Percentiles rank a stretch among this genome's conserved stretches.
These are phyloP conservation scores for Vanessa atalanta DNA, from an alignment of 1,140 invertebrate species.

Conservation along the genomic window DNA sequence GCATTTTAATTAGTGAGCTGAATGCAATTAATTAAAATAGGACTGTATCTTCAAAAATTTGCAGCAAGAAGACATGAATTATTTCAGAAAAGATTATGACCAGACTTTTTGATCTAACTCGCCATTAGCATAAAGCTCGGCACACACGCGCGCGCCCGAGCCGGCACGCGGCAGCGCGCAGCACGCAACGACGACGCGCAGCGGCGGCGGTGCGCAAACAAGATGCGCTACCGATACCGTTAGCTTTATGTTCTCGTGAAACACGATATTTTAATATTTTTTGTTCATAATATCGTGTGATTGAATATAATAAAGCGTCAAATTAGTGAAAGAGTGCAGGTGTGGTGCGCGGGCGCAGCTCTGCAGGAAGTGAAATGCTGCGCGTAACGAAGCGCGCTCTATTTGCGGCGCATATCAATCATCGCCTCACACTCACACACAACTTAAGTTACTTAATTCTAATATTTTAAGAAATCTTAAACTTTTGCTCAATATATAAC, in stretches of 20 bases:
- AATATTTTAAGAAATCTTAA: neutral
- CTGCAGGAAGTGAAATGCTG: slow-evolving; percentile 15
- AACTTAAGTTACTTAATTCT: neutral
- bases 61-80: too few species aligned
- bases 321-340: slow-evolving; percentile 36
- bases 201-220: neutral
- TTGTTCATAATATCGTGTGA: slow-evolving; percentile 33
- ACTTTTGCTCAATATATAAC: too few species aligned
- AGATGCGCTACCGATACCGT: slow-evolving; percentile 16
- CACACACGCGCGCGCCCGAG: too few species aligned
- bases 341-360: slow-evolving; percentile 23
- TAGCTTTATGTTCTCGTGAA: slow-evolving; percentile 21
- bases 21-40: too few species aligned
- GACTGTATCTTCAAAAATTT: too few species aligned
- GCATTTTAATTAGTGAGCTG: too few species aligned
- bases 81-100: neutral
- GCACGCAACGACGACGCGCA: neutral
- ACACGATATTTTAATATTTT: slow-evolving; percentile 41
- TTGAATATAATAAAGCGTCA: slow-evolving; percentile 45
- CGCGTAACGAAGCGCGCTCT: slow-evolving; percentile 21
- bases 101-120: neutral
- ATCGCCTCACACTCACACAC: neutral
- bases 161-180: too few species aligned
- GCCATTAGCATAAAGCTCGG: neutral
- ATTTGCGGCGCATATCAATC: slow-evolving; percentile 22